These are phyloP conservation scores for Microcebus griseorufus DNA, from an alignment of 2,113 vertebrate species.

Conservation along the genomic window DNA sequence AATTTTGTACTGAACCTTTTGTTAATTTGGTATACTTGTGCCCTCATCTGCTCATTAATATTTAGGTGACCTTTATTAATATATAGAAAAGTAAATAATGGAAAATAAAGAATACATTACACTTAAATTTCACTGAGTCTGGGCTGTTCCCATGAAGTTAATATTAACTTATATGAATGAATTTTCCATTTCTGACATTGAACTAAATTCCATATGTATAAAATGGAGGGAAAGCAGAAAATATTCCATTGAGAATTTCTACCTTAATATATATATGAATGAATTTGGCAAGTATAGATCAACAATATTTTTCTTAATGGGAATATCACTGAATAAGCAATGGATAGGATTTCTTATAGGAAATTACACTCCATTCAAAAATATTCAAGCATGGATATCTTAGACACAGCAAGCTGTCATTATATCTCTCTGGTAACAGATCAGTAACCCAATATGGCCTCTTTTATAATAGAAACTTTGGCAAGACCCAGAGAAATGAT, in stretches of 20 bases:
- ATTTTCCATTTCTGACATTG: background rate
- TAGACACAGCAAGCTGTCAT: slow-evolving; percentile 69
- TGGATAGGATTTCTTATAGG: slow-evolving; percentile 72
- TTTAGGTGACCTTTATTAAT: background rate
- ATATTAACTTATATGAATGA: slow-evolving; percentile 19
- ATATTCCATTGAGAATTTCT: slow-evolving; percentile 45
- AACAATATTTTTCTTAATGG: slow-evolving; percentile 71
- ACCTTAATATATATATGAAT: background rate
- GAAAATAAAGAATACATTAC: background rate
- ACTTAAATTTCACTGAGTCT: slow-evolving; percentile 19
- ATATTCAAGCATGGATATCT: slow-evolving; percentile 63
- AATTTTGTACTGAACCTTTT: background rate
- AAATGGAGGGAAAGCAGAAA: background rate
- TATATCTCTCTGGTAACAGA: slow-evolving; percentile 71
- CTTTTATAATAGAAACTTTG: slow-evolving; percentile 71
- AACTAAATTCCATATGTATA: background rate
- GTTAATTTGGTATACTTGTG: background rate
- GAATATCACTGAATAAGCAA: slow-evolving; percentile 56
- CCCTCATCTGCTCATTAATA: background rate
- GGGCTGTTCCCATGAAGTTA: background rate
- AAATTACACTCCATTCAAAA: slow-evolving; percentile 74
- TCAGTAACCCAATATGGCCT: slow-evolving; percentile 63
- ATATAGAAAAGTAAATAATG: background rate
- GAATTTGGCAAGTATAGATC: background rate
- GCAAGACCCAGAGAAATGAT: slow-evolving; percentile 56